Percentiles rank a stretch among this genome's conserved stretches.
Evolutionary conservation across 1,140 invertebrate genomes (phyloP).

Genomic region (Calosoma granatense): DNA sequence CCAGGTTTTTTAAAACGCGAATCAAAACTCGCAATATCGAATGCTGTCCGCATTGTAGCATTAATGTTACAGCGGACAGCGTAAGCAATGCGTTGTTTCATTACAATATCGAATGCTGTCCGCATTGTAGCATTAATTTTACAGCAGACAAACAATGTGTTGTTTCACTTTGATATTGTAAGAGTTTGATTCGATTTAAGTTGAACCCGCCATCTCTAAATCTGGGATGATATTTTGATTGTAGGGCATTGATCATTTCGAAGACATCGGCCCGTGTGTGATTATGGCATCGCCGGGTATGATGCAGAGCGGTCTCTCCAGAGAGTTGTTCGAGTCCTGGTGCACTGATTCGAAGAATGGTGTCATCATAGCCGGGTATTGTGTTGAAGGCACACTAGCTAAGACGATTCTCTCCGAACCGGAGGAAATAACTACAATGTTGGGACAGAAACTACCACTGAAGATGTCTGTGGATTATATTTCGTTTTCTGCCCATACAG

Average conservation of each 20-base stretch:
- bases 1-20: no score
- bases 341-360: slow-evolving; percentile 97
- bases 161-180: no score
- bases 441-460: slow-evolving; percentile 88
- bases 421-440: slow-evolving; percentile 92
- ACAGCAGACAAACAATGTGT: no score
- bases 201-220: no score
- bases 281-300: slow-evolving; percentile 99
- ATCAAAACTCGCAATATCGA: no score
- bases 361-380: slow-evolving; percentile 97
- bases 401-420: slow-evolving; percentile 97
- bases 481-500: slow-evolving; percentile 98
- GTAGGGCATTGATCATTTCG: slow-evolving; percentile 96
- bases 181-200: no score
- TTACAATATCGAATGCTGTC: no score
- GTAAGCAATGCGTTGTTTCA: no score
- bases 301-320: slow-evolving; percentile 97
- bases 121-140: no score
- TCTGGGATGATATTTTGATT: slow-evolving; percentile 25
- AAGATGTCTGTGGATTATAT: slow-evolving; percentile 99
- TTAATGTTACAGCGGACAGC: no score
- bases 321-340: slow-evolving; percentile 98
- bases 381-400: slow-evolving; percentile 96
- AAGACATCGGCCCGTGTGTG: slow-evolving; percentile 98
- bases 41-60: no score